Evolutionary conservation across 2,888 invertebrate species (phyloP), one percentile per base, ranked within the genome.

Genomic region (Hydroisotoma schaefferi): DNA sequence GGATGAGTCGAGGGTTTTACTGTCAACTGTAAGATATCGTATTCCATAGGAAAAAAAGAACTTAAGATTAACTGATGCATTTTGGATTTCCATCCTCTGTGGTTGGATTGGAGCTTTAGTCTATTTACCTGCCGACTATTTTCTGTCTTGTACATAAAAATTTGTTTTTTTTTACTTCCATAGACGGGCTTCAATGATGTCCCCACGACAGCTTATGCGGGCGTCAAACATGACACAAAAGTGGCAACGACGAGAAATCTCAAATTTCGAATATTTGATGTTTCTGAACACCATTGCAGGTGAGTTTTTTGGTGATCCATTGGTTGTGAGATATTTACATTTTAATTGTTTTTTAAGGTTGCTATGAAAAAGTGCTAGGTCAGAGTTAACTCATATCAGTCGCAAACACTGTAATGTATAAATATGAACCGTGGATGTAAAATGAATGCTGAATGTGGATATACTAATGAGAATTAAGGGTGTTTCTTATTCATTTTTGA

Each of bases 241-340:
- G 79, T 99, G 99, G 99, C 98, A 98, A 79, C 84, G 97, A 25
- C 82, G 99, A 46, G 99, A 99, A 80, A 98, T 99, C 74, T 95
- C 97, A 66, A 99, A 99, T 81, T 99, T 99, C 80, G 99, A 99
- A 80, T 99, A 99, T 78, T 84, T 99, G 74, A 99, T 99, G 98
- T 99, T 99, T 82, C 86, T 99, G 71, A 99, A 99, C 79, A 99
- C 99, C 20, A 97, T 99, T 71, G 98, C 99, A 63, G 95, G 91
- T 90, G 75, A 82, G 84, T 75, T 44, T n/a, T 8, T 33, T 33
- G 33, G 8, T 10, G 15, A 10, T 33, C 15, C 33, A 33, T 33
- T 33, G 8, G 33, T 15, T 33, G 8, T 10, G 33, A 33, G 33
- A n/a, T n/a, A n/a, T n/a, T n/a, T n/a, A n/a, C n/a, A n/a, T n/a